Percentiles rank a stretch among this genome's conserved stretches.
Conservation (phyloP, 2,113 vertebrate species). For the Dromas ardeola region DNA sequence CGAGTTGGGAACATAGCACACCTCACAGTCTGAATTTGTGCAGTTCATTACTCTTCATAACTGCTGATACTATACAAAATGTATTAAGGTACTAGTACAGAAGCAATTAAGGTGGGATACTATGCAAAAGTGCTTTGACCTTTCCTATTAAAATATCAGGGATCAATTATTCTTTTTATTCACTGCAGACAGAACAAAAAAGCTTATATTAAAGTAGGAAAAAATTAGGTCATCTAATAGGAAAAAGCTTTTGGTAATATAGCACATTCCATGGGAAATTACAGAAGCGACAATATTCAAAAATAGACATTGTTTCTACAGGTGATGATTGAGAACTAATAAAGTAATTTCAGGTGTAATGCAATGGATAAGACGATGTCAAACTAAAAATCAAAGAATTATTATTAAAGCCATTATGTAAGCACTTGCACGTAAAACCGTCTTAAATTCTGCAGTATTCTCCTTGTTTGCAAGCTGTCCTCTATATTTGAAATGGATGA, state of each 20-base stretch:
- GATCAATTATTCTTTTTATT: constrained; percentile 49
- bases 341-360: neutral
- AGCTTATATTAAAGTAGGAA: neutral
- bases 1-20: neutral
- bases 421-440: fast-evolving
- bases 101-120: neutral
- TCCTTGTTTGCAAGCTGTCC: neutral
- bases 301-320: neutral
- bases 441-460: neutral
- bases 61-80: neutral
- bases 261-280: neutral
- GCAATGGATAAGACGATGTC: neutral
- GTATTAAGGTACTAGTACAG: neutral
- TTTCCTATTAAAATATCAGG: constrained; percentile 43
- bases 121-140: neutral
- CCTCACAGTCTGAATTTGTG: neutral
- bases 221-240: neutral
- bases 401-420: neutral
- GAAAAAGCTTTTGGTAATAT: neutral
- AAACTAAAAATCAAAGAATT: neutral
- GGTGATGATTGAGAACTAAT: neutral
- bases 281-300: neutral
- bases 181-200: neutral
- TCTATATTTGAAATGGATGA: neutral
- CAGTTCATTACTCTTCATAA: neutral